Evolutionary conservation across 2,888 invertebrate species (phyloP), one percentile per base, ranked within the genome.

Genomic region (Cecidostiba fungosa): DNA sequence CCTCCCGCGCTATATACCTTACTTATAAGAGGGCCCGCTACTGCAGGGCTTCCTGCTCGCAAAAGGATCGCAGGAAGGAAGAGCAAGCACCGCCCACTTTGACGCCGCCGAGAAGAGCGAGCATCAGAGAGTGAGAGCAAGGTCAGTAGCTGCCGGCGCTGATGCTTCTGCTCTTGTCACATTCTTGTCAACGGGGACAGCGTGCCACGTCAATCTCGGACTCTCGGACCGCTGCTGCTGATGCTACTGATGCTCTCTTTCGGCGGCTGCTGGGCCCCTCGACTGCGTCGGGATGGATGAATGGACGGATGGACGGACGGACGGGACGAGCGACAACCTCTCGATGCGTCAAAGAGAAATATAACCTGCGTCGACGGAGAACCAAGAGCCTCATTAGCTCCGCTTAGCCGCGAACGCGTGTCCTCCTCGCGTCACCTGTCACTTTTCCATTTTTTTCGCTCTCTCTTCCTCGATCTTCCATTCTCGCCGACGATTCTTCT

Each of bases 281-380:
- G 23, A 19, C 79, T 86, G 88, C 89, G 87, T n/a, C n/a, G n/a
- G 88, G 88, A 88, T 89, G 89, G 88, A 89, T 88, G 89, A 89
- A 89, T 86, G 89, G 89, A 85, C 80, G 87, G 85, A 87, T 82
- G 50, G 89, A 89, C 89, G 89, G 89, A 89, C 86, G 89, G 89
- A 84, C 83, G 86, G 86, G 19, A 69, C 72, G 88, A 88, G 89
- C 89, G 89, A 91, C 92, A 91, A 90, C 90, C 90, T 89, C 88
- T 90, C 90, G 92, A 92, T 93, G 92, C 92, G 92, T 92, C 93
- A 92, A 91, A 92, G 93, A 93, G 93, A 93, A 93, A 93, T 93
- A 93, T 93, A 93, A 92, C 92, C 92, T 88, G 77, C 90, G 88
- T 88, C 89, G 90, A 91, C 90, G 91, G 90, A 90, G 89, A 78